Evolutionary conservation across 2,113 vertebrate species (phyloP).

Genomic region (Chionodraco myersi): DNA sequence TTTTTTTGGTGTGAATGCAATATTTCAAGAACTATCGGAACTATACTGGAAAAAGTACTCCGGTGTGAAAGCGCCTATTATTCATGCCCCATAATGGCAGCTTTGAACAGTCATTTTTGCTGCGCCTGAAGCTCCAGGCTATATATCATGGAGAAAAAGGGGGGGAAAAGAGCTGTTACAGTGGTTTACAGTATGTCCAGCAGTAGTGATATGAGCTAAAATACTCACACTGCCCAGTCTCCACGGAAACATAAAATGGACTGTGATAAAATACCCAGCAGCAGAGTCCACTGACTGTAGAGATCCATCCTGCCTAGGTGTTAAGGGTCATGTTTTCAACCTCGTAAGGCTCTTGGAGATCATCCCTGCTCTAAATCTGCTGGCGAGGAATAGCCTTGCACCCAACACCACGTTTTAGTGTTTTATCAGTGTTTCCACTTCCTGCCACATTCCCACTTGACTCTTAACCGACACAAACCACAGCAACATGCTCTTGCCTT

Average conservation of each 20-base stretch:
- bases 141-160: neutral
- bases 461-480: neutral
- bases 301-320: slow-evolving; percentile 41
- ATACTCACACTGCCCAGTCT: slow-evolving; percentile 30
- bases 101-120: slow-evolving; percentile 8
- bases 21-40: too few species aligned
- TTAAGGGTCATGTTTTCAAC: slow-evolving; percentile 40
- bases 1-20: too few species aligned
- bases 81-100: neutral
- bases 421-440: slow-evolving; percentile 9
- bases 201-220: slow-evolving; percentile 40
- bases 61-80: too few species aligned
- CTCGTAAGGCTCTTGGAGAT: slow-evolving; percentile 24
- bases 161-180: neutral
- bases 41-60: too few species aligned
- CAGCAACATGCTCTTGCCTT: neutral
- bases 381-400: slow-evolving; percentile 18
- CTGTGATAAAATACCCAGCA: slow-evolving; percentile 50
- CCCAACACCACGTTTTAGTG: slow-evolving; percentile 2
- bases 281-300: slow-evolving; percentile 21
- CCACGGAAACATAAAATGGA: slow-evolving; percentile 38
- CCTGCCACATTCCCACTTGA: neutral
- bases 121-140: neutral
- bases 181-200: slow-evolving; percentile 17
- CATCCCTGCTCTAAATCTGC: slow-evolving; percentile 41